Percentiles rank a stretch among this genome's conserved stretches.
Conservation (phyloP, 2,888 invertebrate species). For the Mayetiola destructor region DNA sequence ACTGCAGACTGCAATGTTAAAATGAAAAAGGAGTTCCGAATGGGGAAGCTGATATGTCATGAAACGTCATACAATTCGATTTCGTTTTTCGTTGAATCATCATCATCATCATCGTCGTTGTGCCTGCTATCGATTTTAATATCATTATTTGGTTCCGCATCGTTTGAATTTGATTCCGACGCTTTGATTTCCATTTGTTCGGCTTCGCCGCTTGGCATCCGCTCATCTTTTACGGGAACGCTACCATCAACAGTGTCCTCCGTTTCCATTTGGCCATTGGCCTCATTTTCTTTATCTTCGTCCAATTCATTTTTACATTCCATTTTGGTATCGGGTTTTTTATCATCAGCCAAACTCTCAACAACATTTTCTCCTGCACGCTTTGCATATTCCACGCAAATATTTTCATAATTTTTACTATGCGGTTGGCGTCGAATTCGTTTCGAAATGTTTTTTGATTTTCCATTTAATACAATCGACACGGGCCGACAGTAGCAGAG, state of each 20-base stretch:
- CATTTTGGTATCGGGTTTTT: too few relatives aligned
- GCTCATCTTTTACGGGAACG: not conserved
- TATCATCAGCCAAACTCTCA: not conserved
- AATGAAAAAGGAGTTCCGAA: too few relatives aligned
- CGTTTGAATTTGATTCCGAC: not conserved
- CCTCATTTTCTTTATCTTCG: not conserved
- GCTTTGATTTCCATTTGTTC: not conserved
- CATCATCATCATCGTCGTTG: constrained; percentile 15
- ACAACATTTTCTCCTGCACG: not conserved
- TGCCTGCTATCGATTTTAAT: not conserved
- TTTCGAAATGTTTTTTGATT: constrained; percentile 23
- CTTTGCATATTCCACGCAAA: not conserved
- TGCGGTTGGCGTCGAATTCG: constrained; percentile 52
- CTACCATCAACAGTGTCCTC: not conserved
- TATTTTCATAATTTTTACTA: constrained; percentile 11
- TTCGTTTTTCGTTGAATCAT: not conserved
- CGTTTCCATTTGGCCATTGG: not conserved
- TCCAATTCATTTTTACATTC: not conserved
- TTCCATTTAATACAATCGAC: constrained; percentile 27
- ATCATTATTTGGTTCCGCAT: not conserved
- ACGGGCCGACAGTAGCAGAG: constrained; percentile 37
- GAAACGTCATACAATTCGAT: too few relatives aligned
- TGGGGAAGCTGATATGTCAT: too few relatives aligned
- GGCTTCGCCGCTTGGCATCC: not conserved
- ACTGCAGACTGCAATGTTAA: too few relatives aligned